phyloP scores from a whole-genome alignment of 1,140 invertebrate species.

The Neodiprion lecontei region DNA sequence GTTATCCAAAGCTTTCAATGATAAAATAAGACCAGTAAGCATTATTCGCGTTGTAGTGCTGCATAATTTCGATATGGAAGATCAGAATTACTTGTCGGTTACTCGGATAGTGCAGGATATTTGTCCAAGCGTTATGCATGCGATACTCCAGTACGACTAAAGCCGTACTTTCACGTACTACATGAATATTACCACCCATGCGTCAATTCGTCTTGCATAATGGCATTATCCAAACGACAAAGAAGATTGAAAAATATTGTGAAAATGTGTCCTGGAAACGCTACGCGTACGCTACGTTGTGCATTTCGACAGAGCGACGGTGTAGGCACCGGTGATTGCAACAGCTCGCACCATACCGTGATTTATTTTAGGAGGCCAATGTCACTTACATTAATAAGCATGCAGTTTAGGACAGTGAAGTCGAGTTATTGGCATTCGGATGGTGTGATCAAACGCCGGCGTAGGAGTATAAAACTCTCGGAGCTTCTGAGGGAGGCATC shows the following conservation, averaged over 20 bases:
- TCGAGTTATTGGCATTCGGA: constrained; percentile 7
- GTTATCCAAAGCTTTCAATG: too few species aligned
- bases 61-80: too few species aligned
- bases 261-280: background rate
- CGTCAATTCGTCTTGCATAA: too few species aligned
- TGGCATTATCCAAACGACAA: too few species aligned
- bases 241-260: background rate
- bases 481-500: background rate
- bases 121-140: too few species aligned
- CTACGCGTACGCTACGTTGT: background rate
- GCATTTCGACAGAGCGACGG: background rate
- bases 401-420: background rate
- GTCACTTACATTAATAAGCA: constrained; percentile 10
- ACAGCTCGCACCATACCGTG: background rate
- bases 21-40: too few species aligned
- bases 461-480: constrained; percentile 1
- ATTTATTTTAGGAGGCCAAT: constrained; percentile 11
- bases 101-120: too few species aligned
- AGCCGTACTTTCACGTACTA: too few species aligned
- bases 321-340: background rate
- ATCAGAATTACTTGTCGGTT: too few species aligned
- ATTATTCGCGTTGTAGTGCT: too few species aligned
- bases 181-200: too few species aligned
- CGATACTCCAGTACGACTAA: too few species aligned
- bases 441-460: background rate